phyloP scores from a whole-genome alignment of 2,888 invertebrate species.

The Acleris sparsana region DNA sequence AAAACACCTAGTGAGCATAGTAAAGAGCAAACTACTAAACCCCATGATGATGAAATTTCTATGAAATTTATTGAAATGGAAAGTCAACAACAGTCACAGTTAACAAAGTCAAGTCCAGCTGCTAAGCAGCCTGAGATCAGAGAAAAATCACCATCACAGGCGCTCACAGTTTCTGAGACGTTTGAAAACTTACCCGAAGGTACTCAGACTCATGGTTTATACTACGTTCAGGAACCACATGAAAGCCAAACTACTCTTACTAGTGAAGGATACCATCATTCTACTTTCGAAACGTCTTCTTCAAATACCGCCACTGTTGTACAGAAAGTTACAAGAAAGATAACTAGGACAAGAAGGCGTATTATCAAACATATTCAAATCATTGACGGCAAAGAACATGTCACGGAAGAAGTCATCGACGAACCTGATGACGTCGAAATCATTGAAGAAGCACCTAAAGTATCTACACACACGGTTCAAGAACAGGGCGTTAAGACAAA shows the following conservation, averaged over 20 bases:
- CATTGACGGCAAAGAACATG: slow-evolving; percentile 91
- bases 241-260: slow-evolving; percentile 44
- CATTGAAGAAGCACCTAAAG: slow-evolving; percentile 84
- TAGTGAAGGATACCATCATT: slow-evolving; percentile 52
- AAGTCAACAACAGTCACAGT: slow-evolving; percentile 44
- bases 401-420: slow-evolving; percentile 92
- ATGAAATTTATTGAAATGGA: slow-evolving; percentile 62
- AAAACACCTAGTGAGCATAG: slow-evolving; percentile 37
- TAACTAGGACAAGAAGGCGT: slow-evolving; percentile 88
- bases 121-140: slow-evolving; percentile 39
- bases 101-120: slow-evolving; percentile 38
- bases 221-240: slow-evolving; percentile 56
- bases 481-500: slow-evolving; percentile 63
- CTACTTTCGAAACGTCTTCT: slow-evolving; percentile 51
- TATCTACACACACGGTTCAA: slow-evolving; percentile 53
- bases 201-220: slow-evolving; percentile 42
- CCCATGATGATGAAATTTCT: slow-evolving; percentile 48
- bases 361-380: slow-evolving; percentile 90
- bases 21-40: slow-evolving; percentile 16
- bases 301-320: slow-evolving; percentile 85
- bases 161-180: slow-evolving; percentile 48
- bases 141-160: slow-evolving; percentile 49
- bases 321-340: slow-evolving; percentile 89
- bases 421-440: slow-evolving; percentile 92
- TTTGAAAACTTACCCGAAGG: slow-evolving; percentile 46